Evolutionary conservation across 2,888 invertebrate species (phyloP), one percentile per base, ranked within the genome.

Genomic region (Micropterix aruncella): DNA sequence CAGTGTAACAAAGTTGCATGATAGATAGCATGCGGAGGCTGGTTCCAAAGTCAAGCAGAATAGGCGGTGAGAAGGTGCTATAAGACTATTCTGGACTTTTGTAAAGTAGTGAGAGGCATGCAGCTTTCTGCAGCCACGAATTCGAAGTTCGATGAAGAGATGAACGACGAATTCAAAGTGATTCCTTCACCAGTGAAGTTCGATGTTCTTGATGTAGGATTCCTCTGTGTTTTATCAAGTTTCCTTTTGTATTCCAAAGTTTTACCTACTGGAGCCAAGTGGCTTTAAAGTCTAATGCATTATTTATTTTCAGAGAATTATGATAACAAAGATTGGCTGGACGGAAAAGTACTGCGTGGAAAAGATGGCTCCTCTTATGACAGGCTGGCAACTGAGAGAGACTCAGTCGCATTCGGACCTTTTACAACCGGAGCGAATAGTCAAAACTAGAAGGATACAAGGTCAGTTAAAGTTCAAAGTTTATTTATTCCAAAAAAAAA

Each of bases 281-380:
- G 37, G 43, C 46, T 45, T 44, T 42, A 42, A 42, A 46, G 40
- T 38, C 42, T 42, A 27, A 37, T 47, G 42, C 41, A 41, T 41
- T 40, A 43, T 38, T 43, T 40, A 52, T 51, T 61, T 63, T 40
- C 56, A 83, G 83, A 76, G 75, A 60, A 72, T 84, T 50, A 76
- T 85, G 62, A 68, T 70, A 0, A 67, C 65, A 46, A 75, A 80
- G 53, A 59, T 89, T 43, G 74, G 75, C 50, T 90, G 90, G 90
- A 73, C 80, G 2, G 78, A 82, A 55, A 70, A 79, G 19, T 88
- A 89, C 57, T 74, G 81, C 37, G 80, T 87, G 50, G 79, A 82
- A 54, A 89, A 88, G 59, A 79, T 86, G 51, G 66, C 88, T 46
- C 85, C 87, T 0, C 57, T 90, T 38, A 58, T 83, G 16, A 85